These are phyloP conservation scores for Zygaena filipendulae DNA, from an alignment of 2,888 invertebrate species.

Conservation along the genomic window DNA sequence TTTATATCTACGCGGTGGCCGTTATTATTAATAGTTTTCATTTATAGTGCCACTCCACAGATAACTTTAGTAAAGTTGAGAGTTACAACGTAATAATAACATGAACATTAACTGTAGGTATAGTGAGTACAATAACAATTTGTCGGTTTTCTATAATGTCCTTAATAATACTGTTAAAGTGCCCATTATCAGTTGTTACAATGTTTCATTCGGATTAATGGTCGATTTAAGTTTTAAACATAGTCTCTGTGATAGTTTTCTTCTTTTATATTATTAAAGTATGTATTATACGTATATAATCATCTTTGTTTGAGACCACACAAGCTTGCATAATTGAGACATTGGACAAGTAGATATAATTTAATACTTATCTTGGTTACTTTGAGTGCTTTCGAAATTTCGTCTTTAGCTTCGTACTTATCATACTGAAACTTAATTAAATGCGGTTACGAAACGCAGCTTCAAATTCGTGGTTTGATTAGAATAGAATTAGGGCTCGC, in stretches of 20 bases:
- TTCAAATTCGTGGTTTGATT: conserved; percentile 31
- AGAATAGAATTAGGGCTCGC: conserved; percentile 33
- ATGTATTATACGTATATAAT: no score
- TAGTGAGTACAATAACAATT: conserved; percentile 36
- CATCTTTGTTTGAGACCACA: conserved; percentile 49
- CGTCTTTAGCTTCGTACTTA: conserved; percentile 18
- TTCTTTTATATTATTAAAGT: conserved; percentile 34
- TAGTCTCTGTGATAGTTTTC: conserved; percentile 47
- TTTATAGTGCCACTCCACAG: no score
- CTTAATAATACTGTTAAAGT: conserved; percentile 51
- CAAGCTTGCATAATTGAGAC: conserved; percentile 55
- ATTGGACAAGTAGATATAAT: conserved; percentile 43
- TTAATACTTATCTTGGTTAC: conserved; percentile 12
- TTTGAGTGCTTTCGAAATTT: conserved; percentile 22
- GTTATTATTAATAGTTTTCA: no score
- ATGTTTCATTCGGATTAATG: conserved; percentile 46
- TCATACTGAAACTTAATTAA: conserved; percentile 30
- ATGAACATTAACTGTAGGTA: no score
- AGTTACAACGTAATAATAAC: no score
- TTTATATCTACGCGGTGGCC: no score
- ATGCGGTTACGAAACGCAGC: conserved; percentile 30
- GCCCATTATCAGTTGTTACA: conserved; percentile 52
- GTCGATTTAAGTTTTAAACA: conserved; percentile 52
- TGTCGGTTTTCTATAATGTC: conserved; percentile 43
- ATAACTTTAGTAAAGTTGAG: no score